Evolutionary conservation across 2,113 vertebrate species (phyloP), one percentile per base, ranked within the genome.

Genomic region (Sinocyclocheilus anophthalmus): DNA sequence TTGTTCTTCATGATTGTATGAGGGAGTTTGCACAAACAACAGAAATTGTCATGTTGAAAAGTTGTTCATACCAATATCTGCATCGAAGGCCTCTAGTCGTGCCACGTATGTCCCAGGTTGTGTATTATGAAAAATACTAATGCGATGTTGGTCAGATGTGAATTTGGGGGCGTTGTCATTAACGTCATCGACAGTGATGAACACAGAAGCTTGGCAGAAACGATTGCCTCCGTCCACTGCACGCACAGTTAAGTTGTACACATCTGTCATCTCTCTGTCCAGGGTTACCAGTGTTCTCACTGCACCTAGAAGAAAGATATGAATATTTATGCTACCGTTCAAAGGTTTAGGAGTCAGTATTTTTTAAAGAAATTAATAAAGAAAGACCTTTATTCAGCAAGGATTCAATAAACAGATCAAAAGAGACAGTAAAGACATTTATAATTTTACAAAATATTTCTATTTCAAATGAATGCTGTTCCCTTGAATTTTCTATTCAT

Each of bases 91-190:
- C 88, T 96, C 95, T 18, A 96, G 94, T 82, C 95, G 93, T 9
- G 95, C 94, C 90, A 97, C 3, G 63, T 91, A 93, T 0, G 96
- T 96, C 76, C 94, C 94, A 1, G 94, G 92, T 76, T 96, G 96
- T 0, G 96, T 97, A 91, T 96, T 97, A 84, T 97, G 96, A 90
- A 95, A 96, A 10, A 97, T 95, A 0, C 95, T 95, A 48, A 96
- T 90, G 82, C 93, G 88, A 37, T 96, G 94, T 3, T 93, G 92
- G 76, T 96, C 95, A n/a, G 92, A 90, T 53, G 95, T 94, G 87
- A 97, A 97, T 42, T 94, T 93, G 0, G 96, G 96, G 20, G 93
- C 91, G 1, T 96, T 96, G 88, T 97, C 96, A 87, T 97, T 97
- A 87, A 96, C 93, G 22, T 97, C 96, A 87, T 95, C 95, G 37